Percentiles rank a stretch among this genome's conserved stretches.
phyloP scores from a whole-genome alignment of 2,113 vertebrate genomes.

The Piprites chloris region DNA sequence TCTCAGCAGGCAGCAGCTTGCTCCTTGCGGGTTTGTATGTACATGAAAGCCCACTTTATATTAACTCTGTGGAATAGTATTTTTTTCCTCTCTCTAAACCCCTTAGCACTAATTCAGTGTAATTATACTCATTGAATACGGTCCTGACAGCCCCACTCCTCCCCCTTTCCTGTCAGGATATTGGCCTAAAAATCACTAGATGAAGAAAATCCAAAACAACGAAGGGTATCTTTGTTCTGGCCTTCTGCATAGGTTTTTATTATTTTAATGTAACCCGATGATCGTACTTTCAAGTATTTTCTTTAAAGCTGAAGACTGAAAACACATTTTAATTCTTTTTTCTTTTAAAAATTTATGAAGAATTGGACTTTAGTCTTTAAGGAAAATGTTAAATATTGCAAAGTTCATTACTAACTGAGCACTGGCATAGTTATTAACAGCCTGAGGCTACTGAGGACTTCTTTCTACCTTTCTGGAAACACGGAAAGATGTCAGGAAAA shows the following conservation, averaged over 20 bases:
- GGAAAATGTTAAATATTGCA: not conserved
- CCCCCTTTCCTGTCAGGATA: conserved; percentile 37
- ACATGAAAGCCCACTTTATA: conserved; percentile 66
- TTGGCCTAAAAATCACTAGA: conserved; percentile 42
- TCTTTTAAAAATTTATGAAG: not conserved
- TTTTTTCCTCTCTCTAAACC: conserved; percentile 46
- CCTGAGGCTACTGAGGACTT: not conserved
- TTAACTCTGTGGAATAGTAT: conserved; percentile 53
- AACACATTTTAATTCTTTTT: not conserved
- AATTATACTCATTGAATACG: conserved; percentile 58
- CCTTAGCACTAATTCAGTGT: conserved; percentile 54
- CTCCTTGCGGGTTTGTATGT: conserved; percentile 55
- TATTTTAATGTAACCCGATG: not conserved
- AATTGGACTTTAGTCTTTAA: not conserved
- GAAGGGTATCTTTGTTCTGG: conserved; percentile 7
- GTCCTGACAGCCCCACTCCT: conserved; percentile 35
- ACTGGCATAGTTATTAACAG: not conserved
- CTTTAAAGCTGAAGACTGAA: not conserved
- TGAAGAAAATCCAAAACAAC: conserved; percentile 18
- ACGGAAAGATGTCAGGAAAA: not conserved
- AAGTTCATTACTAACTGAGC: not conserved
- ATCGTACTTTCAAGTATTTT: not conserved
- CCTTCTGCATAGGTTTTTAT: not conserved
- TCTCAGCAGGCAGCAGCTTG: conserved; percentile 60
- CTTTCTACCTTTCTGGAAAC: not conserved